These are phyloP conservation scores for Echinarachnius parma DNA, from an alignment of 53 echinoderm and acorn worm genomes.

Conservation along the genomic window DNA sequence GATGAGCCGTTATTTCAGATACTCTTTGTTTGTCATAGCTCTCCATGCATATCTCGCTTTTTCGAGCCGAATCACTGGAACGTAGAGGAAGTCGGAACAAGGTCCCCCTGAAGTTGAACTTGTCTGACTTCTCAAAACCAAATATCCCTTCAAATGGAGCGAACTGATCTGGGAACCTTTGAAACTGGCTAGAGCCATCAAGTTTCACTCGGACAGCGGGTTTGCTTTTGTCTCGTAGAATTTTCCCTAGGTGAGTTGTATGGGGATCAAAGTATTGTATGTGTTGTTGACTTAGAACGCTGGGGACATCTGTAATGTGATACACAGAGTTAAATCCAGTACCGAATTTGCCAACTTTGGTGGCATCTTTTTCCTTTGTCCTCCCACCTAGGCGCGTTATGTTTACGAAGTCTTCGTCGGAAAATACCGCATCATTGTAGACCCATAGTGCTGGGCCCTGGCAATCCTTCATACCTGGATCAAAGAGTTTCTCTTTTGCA, in stretches of 20 bases:
- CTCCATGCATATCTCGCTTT: constrained; percentile 42
- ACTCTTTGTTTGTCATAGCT: constrained; percentile 49
- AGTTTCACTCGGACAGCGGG: constrained; percentile 65
- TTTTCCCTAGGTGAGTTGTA: constrained; percentile 54
- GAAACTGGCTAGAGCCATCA: constrained; percentile 22
- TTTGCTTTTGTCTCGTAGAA: constrained; percentile 36
- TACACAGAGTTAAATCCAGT: constrained; percentile 89
- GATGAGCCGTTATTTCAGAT: constrained; percentile 27
- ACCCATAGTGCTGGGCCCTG: constrained; percentile 92
- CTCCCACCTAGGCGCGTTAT: constrained; percentile 69
- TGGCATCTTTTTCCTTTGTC: constrained; percentile 63
- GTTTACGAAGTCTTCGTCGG: constrained; percentile 65
- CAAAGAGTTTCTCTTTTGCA: constrained; percentile 40
- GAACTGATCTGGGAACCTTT: constrained; percentile 75
- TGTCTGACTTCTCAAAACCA: constrained; percentile 47
- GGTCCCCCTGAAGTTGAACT: constrained; percentile 40
- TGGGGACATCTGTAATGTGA: constrained; percentile 86
- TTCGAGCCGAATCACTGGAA: background rate
- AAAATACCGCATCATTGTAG: constrained; percentile 74
- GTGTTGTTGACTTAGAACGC: constrained; percentile 65
- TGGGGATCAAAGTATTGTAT: constrained; percentile 78
- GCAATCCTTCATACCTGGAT: constrained; percentile 65
- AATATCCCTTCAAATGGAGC: constrained; percentile 73
- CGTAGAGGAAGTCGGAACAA: constrained; percentile 81
- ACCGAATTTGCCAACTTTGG: constrained; percentile 84